Evolutionary conservation across 2,113 vertebrate species (phyloP).

Genomic region (Hemicordylus capensis): DNA sequence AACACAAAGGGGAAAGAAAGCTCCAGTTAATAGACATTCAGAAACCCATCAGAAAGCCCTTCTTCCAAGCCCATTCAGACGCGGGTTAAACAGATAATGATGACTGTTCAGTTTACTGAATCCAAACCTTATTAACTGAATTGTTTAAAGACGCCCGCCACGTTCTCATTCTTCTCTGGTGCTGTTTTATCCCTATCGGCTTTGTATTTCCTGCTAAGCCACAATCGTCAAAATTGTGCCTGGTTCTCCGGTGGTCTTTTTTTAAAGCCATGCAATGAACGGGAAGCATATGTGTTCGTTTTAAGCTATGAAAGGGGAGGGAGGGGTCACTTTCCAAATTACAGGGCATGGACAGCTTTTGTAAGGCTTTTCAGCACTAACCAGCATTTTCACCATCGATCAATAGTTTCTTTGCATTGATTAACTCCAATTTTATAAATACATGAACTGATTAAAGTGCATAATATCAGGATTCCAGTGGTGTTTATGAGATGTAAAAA

Average conservation of each 20-base stretch:
- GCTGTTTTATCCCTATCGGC: slow-evolving; percentile 27
- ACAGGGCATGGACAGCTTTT: not conserved
- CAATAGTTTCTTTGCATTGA: not conserved
- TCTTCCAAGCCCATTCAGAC: not conserved
- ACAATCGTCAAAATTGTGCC: not conserved
- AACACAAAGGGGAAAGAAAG: not conserved
- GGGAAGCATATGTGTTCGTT: not conserved
- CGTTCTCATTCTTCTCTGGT: slow-evolving; percentile 18
- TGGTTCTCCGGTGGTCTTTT: not conserved
- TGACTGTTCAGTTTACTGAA: not conserved
- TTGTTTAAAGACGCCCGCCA: slow-evolving; percentile 14
- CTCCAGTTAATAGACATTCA: not conserved
- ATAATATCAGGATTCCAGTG: not conserved
- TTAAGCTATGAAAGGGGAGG: not conserved
- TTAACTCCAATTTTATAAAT: not conserved
- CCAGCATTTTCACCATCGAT: not conserved
- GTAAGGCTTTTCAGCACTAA: not conserved
- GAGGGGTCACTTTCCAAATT: slow-evolving; percentile 7
- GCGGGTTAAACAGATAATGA: not conserved
- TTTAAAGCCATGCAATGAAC: not conserved
- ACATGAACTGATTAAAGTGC: not conserved
- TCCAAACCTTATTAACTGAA: slow-evolving; percentile 7
- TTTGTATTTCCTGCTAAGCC: not conserved
- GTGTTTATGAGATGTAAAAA: not conserved
- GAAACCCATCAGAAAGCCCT: not conserved